These are phyloP conservation scores for Macaria notata DNA, from an alignment of 2,888 invertebrate species.

Conservation along the genomic window DNA sequence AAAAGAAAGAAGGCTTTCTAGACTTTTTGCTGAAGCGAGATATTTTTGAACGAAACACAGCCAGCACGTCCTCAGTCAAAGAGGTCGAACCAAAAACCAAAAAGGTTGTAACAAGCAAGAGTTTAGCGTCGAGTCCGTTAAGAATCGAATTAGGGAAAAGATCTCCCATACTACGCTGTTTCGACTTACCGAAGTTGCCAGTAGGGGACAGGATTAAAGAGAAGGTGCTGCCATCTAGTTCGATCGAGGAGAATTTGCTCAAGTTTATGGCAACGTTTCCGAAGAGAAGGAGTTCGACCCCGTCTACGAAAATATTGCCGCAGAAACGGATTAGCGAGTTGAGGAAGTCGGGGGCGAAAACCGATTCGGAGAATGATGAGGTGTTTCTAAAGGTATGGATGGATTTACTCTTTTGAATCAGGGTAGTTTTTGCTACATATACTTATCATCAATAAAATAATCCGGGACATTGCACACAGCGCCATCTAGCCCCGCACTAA, in stretches of 20 bases:
- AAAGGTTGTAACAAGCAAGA: conserved; percentile 44
- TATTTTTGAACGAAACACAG: conserved; percentile 22
- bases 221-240: conserved; percentile 21
- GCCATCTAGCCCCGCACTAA: too few species aligned
- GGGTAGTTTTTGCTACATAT: too few species aligned
- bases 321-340: conserved; percentile 54
- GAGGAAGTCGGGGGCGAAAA: conserved; percentile 57
- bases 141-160: conserved; percentile 46
- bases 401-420: too few species aligned
- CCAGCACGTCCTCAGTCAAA: conserved; percentile 42
- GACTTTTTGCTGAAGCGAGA: conserved; percentile 55
- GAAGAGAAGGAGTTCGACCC: conserved; percentile 65
- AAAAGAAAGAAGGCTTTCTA: conserved; percentile 45
- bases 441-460: too few species aligned
- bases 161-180: conserved; percentile 52
- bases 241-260: conserved; percentile 56
- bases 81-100: conserved; percentile 23
- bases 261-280: conserved; percentile 53
- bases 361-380: conserved; percentile 68
- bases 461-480: too few species aligned
- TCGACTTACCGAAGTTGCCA: conserved; percentile 56
- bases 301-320: conserved; percentile 42
- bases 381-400: conserved; percentile 32
- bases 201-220: conserved; percentile 34
- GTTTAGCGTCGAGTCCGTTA: conserved; percentile 58